Evolutionary conservation across 2,113 vertebrate species (phyloP).

Genomic region (Argyrosomus japonicus): DNA sequence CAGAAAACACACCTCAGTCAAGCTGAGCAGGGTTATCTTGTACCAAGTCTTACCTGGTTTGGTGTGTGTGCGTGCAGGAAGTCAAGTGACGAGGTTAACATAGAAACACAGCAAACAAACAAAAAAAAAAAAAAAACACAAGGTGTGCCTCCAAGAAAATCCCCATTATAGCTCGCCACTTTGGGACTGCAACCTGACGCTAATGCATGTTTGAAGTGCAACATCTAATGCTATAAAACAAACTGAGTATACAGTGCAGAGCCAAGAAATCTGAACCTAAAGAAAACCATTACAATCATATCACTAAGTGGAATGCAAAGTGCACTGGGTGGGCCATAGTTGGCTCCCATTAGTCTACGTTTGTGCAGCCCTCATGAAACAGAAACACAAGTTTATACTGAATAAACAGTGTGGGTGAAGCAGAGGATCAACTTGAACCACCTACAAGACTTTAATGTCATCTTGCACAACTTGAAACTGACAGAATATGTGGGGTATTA

Average conservation of each 20-base stretch:
- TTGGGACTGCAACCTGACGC: not conserved
- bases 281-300: not conserved
- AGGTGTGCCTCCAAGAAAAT: not conserved
- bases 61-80: conserved; percentile 32
- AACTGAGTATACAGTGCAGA: not conserved
- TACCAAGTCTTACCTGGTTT: conserved; percentile 73
- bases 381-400: not conserved
- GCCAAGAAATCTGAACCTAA: not conserved
- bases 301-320: not conserved
- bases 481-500: not conserved
- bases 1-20: conserved; percentile 84
- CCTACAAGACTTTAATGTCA: not conserved
- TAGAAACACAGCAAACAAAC: not conserved
- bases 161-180: not conserved
- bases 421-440: not conserved
- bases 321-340: rapidly evolving
- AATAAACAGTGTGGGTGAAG: not conserved
- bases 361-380: not conserved
- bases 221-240: not conserved
- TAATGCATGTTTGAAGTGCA: not conserved
- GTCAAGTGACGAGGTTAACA: conserved; percentile 32
- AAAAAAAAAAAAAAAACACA: not conserved
- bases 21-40: conserved; percentile 72
- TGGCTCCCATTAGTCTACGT: not conserved
- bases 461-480: too few relatives aligned